phyloP scores from a whole-genome alignment of 2,888 invertebrate genomes.

The Megaustenia siamemsis region DNA sequence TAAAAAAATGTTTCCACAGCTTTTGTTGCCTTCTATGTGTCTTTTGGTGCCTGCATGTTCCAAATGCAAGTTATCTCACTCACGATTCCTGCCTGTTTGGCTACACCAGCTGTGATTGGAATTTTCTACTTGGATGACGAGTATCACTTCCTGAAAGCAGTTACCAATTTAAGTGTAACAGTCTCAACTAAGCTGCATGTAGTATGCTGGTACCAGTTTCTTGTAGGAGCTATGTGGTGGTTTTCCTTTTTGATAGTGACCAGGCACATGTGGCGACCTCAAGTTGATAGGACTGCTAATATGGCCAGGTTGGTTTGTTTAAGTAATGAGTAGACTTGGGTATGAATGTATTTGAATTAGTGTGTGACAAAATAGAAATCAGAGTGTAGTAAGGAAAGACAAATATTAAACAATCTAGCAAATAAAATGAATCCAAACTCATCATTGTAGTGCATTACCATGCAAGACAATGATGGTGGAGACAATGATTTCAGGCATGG shows the following conservation, averaged over 20 bases:
- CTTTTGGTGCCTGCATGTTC: constrained; percentile 82
- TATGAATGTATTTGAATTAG: too few relatives aligned
- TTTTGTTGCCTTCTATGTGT: constrained; percentile 78
- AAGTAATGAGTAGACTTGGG: too few relatives aligned
- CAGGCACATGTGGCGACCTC: constrained; percentile 74
- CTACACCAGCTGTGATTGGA: constrained; percentile 73
- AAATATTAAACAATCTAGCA: too few relatives aligned
- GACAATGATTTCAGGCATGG: too few relatives aligned
- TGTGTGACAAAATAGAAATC: too few relatives aligned
- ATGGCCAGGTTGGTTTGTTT: constrained; percentile 65
- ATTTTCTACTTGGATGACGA: constrained; percentile 36
- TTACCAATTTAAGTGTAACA: not conserved
- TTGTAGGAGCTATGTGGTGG: constrained; percentile 64
- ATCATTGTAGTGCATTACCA: too few relatives aligned
- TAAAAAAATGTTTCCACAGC: constrained; percentile 50
- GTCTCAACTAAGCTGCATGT: not conserved
- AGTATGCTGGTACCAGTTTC: constrained; percentile 18
- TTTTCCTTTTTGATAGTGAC: constrained; percentile 74
- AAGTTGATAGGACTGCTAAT: constrained; percentile 72
- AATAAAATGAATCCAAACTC: too few relatives aligned
- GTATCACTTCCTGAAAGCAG: not conserved
- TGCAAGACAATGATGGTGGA: too few relatives aligned
- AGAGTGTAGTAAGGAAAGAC: too few relatives aligned
- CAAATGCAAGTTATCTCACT: constrained; percentile 80
- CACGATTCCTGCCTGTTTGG: constrained; percentile 78